A percentile compares a stretch with the other conserved stretches of the same genome.
Conservation (phyloP, 2,888 invertebrate genomes). For the Agriopis aurantiaria region DNA sequence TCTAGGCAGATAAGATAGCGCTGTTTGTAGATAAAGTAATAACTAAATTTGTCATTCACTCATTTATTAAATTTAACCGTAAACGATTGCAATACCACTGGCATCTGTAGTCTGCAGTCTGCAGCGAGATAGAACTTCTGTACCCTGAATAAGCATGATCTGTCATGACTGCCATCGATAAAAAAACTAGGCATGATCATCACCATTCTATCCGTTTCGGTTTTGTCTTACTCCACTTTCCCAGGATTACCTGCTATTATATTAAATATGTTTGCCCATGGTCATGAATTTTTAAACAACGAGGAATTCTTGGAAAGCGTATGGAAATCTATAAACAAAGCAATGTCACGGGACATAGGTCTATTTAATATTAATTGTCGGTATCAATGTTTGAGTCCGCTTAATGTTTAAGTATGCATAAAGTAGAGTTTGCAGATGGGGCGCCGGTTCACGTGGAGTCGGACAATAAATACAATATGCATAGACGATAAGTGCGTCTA, state of each 20-base stretch:
- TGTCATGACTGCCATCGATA: too few relatives aligned
- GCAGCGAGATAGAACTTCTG: too few relatives aligned
- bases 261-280: not conserved
- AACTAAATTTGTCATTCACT: not conserved
- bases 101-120: too few relatives aligned
- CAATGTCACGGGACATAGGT: slow-evolving; percentile 4
- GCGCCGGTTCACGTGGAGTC: slow-evolving; percentile 27
- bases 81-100: too few relatives aligned
- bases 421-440: slow-evolving; percentile 32
- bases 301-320: not conserved
- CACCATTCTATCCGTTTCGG: too few relatives aligned
- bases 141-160: too few relatives aligned
- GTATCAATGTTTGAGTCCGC: slow-evolving; percentile 29
- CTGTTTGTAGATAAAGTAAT: not conserved
- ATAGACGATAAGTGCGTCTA: slow-evolving; percentile 33
- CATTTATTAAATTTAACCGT: too few relatives aligned
- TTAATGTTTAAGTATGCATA: slow-evolving; percentile 33
- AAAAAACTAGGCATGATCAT: too few relatives aligned
- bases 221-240: not conserved
- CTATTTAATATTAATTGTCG: slow-evolving; percentile 23
- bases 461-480: slow-evolving; percentile 43
- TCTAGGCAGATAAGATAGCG: too few relatives aligned
- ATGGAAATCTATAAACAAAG: slow-evolving; percentile 14
- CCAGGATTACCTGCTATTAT: not conserved
- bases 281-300: slow-evolving; percentile 5